Evolutionary conservation across 2,888 invertebrate species (phyloP).

Genomic region (Eucriotettix oculatus): DNA sequence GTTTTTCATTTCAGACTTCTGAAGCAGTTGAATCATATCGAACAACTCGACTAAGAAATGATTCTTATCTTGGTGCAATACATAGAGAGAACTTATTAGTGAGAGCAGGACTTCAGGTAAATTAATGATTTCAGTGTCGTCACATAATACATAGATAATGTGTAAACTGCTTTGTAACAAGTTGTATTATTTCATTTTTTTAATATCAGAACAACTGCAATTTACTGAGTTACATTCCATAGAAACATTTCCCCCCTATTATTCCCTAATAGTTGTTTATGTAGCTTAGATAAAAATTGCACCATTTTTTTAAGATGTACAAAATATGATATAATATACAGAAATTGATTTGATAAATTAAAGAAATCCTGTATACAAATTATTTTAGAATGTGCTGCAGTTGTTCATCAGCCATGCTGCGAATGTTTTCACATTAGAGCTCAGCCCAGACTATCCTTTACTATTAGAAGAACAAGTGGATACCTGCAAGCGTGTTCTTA

Average conservation of each 20-base stretch:
- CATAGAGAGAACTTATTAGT: constrained; percentile 63
- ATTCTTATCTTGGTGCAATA: constrained; percentile 73
- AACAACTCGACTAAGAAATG: constrained; percentile 46
- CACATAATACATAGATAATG: too few species aligned
- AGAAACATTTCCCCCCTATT: too few species aligned
- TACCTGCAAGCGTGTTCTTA: constrained; percentile 86
- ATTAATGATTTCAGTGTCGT: background rate
- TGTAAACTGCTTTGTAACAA: too few species aligned
- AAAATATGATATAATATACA: too few species aligned
- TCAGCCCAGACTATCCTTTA: constrained; percentile 29
- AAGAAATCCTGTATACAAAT: background rate
- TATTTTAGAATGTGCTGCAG: constrained; percentile 52
- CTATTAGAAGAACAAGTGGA: constrained; percentile 85
- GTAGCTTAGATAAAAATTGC: too few species aligned
- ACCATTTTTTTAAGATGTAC: too few species aligned
- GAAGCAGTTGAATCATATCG: constrained; percentile 8
- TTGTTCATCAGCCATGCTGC: constrained; percentile 90
- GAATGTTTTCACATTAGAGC: constrained; percentile 73
- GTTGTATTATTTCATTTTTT: too few species aligned
- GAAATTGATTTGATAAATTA: too few species aligned
- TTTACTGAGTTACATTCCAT: too few species aligned
- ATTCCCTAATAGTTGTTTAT: too few species aligned
- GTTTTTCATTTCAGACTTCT: constrained; percentile 6
- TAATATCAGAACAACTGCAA: too few species aligned
- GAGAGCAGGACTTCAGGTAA: constrained; percentile 63